Percentiles rank a stretch among this genome's conserved stretches.
Evolutionary conservation across 92 coral and sea anemone species (phyloP).

Genomic region (Zoanthus gigantus): DNA sequence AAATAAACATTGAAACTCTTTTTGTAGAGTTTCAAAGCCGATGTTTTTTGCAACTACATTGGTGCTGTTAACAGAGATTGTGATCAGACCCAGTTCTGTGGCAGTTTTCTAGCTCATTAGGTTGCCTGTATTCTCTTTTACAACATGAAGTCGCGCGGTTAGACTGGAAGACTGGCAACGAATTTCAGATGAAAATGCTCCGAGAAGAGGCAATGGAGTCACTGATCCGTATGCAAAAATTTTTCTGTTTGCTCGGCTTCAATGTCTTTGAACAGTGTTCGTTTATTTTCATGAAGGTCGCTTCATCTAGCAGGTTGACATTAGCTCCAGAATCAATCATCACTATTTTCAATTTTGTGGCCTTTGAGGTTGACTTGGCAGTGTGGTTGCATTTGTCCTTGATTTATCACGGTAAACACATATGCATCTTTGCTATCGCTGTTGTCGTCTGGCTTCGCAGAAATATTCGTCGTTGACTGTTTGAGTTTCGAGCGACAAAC

Average conservation of each 20-base stretch:
- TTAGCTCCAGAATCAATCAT: slow-evolving; percentile 66
- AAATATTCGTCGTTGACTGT: slow-evolving; percentile 4
- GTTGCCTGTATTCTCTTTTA: too few species aligned
- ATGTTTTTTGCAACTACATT: slow-evolving; percentile 9
- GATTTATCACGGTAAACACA: slow-evolving; percentile 11
- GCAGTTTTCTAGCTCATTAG: slow-evolving; percentile 55
- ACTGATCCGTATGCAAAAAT: slow-evolving; percentile 59
- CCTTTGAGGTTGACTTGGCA: slow-evolving; percentile 51
- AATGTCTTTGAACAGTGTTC: slow-evolving; percentile 22
- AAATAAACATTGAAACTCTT: slow-evolving; percentile 60
- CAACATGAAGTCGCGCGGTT: slow-evolving; percentile 37
- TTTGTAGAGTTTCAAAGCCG: slow-evolving; percentile 32
- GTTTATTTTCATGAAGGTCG: slow-evolving; percentile 23
- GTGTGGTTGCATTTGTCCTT: slow-evolving; percentile 16
- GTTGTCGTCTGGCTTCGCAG: slow-evolving; percentile 1
- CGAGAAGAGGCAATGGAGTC: slow-evolving; percentile 71
- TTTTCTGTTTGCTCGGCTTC: slow-evolving; percentile 45
- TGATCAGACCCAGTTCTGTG: slow-evolving; percentile 53
- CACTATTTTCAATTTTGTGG: slow-evolving; percentile 34
- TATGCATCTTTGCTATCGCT: slow-evolving; percentile 15
- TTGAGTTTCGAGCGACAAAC: slow-evolving; percentile 17
- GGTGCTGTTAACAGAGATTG: slow-evolving; percentile 49
- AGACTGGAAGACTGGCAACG: slow-evolving; percentile 54
- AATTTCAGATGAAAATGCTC: slow-evolving; percentile 48
- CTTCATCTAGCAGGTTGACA: slow-evolving; percentile 55